These are phyloP conservation scores for Oreohelix idahoensis DNA, from an alignment of 1,140 invertebrate genomes.

Conservation along the genomic window DNA sequence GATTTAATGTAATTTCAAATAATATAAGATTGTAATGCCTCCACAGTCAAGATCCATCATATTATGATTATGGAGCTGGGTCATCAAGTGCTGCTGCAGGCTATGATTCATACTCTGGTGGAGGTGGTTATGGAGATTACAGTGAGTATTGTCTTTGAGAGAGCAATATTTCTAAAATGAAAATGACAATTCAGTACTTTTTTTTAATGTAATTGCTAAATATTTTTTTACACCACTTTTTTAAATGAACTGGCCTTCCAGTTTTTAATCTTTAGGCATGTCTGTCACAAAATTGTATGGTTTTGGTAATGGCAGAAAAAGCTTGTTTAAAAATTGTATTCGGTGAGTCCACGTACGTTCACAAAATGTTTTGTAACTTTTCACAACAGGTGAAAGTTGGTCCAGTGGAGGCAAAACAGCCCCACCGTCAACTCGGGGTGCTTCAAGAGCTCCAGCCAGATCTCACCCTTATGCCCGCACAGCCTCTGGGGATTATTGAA, in stretches of 20 bases:
- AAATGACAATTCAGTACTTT: too few species aligned
- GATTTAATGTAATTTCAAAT: too few species aligned
- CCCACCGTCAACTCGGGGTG: slow-evolving; percentile 13
- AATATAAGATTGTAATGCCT: background rate
- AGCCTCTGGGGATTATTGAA: background rate
- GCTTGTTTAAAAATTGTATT: too few species aligned
- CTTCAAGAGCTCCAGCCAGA: background rate
- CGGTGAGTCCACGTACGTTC: too few species aligned
- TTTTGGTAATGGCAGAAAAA: too few species aligned
- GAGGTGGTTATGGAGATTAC: slow-evolving; percentile 29
- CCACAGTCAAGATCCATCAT: slow-evolving; percentile 14
- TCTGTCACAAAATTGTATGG: too few species aligned
- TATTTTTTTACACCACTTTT: too few species aligned
- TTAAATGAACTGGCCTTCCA: too few species aligned
- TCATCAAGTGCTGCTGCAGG: slow-evolving; percentile 6
- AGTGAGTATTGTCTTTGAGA: background rate
- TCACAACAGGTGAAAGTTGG: slow-evolving; percentile 7
- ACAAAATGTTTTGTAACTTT: background rate
- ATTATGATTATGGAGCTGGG: slow-evolving; percentile 28
- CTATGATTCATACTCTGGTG: slow-evolving; percentile 16
- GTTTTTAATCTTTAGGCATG: too few species aligned
- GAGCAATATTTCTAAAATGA: too few species aligned
- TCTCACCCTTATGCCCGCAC: slow-evolving; percentile 19
- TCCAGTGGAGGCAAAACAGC: slow-evolving; percentile 14
- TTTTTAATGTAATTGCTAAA: too few species aligned